A percentile compares a stretch with the other conserved stretches of the same genome.
Evolutionary conservation across 2,797 vertebrate species (phyloP).

Genomic region (Uromys caudimaculatus): DNA sequence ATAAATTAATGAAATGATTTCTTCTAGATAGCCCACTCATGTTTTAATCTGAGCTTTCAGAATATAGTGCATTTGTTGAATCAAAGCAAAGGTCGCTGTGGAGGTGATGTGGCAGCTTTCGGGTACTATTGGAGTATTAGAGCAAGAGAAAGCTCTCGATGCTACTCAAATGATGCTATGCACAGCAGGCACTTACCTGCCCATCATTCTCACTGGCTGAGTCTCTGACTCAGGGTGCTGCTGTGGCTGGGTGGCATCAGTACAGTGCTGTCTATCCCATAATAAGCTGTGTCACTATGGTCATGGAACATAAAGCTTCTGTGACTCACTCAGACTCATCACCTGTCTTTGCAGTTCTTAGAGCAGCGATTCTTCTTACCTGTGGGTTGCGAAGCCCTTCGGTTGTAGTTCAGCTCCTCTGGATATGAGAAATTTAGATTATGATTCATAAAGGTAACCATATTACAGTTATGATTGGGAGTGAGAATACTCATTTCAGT

Average conservation of each 20-base stretch:
- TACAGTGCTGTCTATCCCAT: not conserved
- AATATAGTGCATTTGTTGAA: not conserved
- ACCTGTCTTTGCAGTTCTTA: not conserved
- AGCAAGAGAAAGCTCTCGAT: not conserved
- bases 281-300: not conserved
- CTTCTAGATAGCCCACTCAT: constrained; percentile 50
- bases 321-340: not conserved
- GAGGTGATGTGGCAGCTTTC: not conserved
- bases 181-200: no score
- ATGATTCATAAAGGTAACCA: not conserved
- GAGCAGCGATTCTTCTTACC: no score
- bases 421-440: not conserved
- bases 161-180: not conserved
- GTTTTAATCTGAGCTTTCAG: constrained; percentile 51
- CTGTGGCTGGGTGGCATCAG: fast-evolving
- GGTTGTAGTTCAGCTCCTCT: not conserved
- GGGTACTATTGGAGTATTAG: not conserved
- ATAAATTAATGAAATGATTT: constrained; percentile 60
- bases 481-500: not conserved
- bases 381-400: no score
- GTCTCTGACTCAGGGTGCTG: not conserved
- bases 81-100: not conserved
- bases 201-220: not conserved
- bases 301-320: not conserved
- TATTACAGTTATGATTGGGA: not conserved